A percentile compares a stretch with the other conserved stretches of the same genome.
Evolutionary conservation across 2,113 vertebrate species (phyloP).

Genomic region (Heterochromis multidens): DNA sequence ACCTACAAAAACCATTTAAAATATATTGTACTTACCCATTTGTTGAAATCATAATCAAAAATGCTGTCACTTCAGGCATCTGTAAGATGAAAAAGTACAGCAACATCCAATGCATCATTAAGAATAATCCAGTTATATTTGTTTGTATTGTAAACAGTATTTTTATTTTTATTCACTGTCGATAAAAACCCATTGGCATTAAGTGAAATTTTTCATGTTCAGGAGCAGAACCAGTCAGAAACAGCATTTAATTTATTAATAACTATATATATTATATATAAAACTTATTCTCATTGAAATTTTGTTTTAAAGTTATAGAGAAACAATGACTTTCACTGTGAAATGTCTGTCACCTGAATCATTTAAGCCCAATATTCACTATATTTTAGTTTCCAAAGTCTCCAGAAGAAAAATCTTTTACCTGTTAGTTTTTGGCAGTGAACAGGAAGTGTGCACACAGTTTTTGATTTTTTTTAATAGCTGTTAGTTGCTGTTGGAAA

Average conservation of each 20-base stretch:
- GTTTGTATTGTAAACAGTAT: not conserved
- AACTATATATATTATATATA: not conserved
- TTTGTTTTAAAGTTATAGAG: not conserved
- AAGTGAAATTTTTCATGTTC: not conserved
- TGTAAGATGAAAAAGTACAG: not conserved
- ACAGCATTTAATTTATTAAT: not conserved
- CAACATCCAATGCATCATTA: not conserved
- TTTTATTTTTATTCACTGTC: not conserved
- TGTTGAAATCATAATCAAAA: not conserved
- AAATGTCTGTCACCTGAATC: not conserved
- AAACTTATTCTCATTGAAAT: not conserved
- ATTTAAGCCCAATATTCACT: not conserved
- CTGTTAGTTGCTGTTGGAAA: not conserved
- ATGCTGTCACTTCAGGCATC: not conserved
- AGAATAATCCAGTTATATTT: not conserved
- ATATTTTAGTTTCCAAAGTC: not conserved
- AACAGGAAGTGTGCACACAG: not conserved
- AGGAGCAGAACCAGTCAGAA: not conserved
- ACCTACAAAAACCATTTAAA: rapidly evolving
- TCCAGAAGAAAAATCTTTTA: not conserved
- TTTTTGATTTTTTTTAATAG: not conserved
- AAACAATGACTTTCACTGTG: not conserved
- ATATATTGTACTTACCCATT: not conserved
- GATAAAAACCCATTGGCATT: too few species aligned
- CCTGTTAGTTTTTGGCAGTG: not conserved